Evolutionary conservation across 2,797 vertebrate genomes (phyloP), one percentile per base, ranked within the genome.

Genomic region (Mionectes olivaceus): DNA sequence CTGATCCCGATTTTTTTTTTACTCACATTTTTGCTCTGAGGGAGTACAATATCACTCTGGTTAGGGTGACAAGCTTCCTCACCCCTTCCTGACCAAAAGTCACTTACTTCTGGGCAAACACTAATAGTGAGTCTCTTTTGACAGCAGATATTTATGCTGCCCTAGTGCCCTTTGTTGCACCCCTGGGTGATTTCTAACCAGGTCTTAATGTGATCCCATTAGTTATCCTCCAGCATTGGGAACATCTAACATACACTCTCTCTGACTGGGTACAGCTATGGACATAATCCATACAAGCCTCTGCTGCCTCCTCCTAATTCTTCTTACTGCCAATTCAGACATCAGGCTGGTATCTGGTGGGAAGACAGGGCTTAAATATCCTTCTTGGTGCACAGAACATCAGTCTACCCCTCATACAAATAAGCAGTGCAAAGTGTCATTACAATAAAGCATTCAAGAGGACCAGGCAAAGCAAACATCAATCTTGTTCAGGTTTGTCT

Each of bases 181-280:
- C 85, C 80, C 77, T 56, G 43, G 85, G 63, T 87, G 83, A 95
- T 95, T 96, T 94, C 90, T 93, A 95, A 94, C 83, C 77, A 90
- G 77, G 52, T 21, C 80, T 91, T 96, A 95, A 94, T 95, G 74
- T 43, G 91, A 95, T 52, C 67, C 59, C 85, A 95, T 95, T 94
- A 96, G 91, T 95, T 90, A 95, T 67, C 76, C 50, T 76, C 39
- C 59, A 93, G 67, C 93, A 94, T 90, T 69, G 77, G 80, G 91
- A 64, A 91, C 85, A 81, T 73, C 78, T 88, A 87, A 93, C 70
- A 86, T 55, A 73, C 65, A 63, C 14, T 44, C 50, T 61, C 55
- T 47, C 44, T 89, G 53, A 77, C 39, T 25, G 43, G 18, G 46
- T 37, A 59, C 47, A 76, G 83, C 85, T 69, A 75, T 1, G 9